Conservation (phyloP, 2,888 invertebrate genomes). For the Torymus auratus region DNA sequence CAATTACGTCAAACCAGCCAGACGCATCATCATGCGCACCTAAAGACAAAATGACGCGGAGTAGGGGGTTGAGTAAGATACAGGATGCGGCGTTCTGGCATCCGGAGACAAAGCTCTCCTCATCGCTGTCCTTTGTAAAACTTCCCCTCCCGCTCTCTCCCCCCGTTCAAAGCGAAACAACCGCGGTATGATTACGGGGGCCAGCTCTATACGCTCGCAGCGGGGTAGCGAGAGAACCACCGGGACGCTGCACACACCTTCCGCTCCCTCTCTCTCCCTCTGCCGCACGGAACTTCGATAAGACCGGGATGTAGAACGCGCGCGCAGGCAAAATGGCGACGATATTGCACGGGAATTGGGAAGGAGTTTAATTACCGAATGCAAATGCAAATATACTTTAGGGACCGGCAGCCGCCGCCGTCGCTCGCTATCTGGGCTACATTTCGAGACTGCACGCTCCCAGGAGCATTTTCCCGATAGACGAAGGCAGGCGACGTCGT, state of each 20-base stretch:
- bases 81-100: not conserved
- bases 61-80: not conserved
- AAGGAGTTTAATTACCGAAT: constrained; percentile 71
- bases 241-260: not conserved
- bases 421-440: constrained; percentile 41
- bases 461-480: constrained; percentile 49
- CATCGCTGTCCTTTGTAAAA: not conserved
- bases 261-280: constrained; percentile 30
- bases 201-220: no score
- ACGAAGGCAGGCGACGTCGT: constrained; percentile 3
- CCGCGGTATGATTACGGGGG: not conserved
- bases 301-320: constrained; percentile 59
- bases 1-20: no score
- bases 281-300: constrained; percentile 65
- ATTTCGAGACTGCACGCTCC: constrained; percentile 40
- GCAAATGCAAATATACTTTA: constrained; percentile 73
- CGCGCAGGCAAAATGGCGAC: constrained; percentile 41
- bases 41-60: no score
- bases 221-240: no score
- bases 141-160: not conserved
- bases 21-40: no score
- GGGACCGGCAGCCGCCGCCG: constrained; percentile 58
- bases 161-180: not conserved
- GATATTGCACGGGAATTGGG: constrained; percentile 59
- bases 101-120: not conserved